phyloP scores from a whole-genome alignment of 2,888 invertebrate species.

The Tromatobia lineatoria region DNA sequence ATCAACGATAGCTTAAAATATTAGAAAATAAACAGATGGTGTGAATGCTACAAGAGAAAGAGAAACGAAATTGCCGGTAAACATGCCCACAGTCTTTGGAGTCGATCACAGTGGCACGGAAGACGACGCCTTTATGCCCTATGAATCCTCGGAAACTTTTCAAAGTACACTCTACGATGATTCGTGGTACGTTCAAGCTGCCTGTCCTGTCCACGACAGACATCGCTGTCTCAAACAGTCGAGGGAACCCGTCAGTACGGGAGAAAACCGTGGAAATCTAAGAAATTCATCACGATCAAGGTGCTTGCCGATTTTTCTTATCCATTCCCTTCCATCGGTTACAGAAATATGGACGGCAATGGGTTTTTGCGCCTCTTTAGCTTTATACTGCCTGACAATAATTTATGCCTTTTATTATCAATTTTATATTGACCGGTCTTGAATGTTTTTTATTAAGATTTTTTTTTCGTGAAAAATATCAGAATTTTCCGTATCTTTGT shows the following conservation, averaged over 20 bases:
- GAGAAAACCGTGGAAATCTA: slow-evolving; percentile 72
- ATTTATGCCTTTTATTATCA: slow-evolving; percentile 4
- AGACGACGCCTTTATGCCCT: slow-evolving; percentile 69
- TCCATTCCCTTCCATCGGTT: slow-evolving; percentile 43
- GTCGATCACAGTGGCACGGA: slow-evolving; percentile 78
- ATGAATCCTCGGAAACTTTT: slow-evolving; percentile 74
- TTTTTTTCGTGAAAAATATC: not conserved
- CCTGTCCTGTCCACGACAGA: slow-evolving; percentile 80
- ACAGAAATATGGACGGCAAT: slow-evolving; percentile 72
- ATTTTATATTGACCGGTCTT: not conserved
- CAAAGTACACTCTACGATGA: slow-evolving; percentile 73
- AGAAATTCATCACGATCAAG: slow-evolving; percentile 70
- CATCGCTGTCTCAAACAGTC: slow-evolving; percentile 81
- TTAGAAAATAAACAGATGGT: not conserved
- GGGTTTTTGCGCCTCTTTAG: slow-evolving; percentile 11
- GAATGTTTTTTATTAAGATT: not conserved
- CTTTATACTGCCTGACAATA: not conserved
- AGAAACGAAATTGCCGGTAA: slow-evolving; percentile 48
- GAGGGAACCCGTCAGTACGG: slow-evolving; percentile 80
- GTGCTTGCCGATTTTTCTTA: slow-evolving; percentile 60
- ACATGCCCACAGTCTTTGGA: slow-evolving; percentile 77
- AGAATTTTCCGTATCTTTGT: slow-evolving; percentile 73
- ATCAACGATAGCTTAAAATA: not conserved
- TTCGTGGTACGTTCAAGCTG: slow-evolving; percentile 78
- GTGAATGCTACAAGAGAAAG: not conserved